Evolutionary conservation across 1,140 invertebrate genomes (phyloP).

Genomic region (Campoletis sonorensis): DNA sequence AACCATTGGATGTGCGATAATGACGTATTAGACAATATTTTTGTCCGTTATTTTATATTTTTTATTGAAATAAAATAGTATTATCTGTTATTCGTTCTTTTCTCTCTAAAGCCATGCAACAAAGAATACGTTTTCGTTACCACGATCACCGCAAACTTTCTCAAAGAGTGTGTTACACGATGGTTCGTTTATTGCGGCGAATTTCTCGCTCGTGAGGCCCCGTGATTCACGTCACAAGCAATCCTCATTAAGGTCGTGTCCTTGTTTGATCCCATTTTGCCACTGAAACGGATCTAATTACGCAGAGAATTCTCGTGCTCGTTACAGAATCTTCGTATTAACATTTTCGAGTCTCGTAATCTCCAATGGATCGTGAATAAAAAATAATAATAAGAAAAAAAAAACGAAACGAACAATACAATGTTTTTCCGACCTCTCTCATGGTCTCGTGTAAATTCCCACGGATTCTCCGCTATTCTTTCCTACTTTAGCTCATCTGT

Average conservation of each 20-base stretch:
- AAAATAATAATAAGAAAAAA: constrained; percentile 31
- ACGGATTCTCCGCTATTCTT: constrained; percentile 47
- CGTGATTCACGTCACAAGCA: constrained; percentile 34
- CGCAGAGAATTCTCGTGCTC: constrained; percentile 26
- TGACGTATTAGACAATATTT: constrained; percentile 33
- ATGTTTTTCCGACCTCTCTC: constrained; percentile 44
- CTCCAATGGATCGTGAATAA: constrained; percentile 43
- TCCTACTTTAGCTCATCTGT: constrained; percentile 10
- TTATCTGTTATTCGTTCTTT: neutral
- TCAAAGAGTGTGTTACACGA: constrained; percentile 5
- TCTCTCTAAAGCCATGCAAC: neutral
- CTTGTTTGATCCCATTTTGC: constrained; percentile 69
- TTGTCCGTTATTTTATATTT: constrained; percentile 3
- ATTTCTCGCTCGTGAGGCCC: neutral
- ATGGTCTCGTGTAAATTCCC: constrained; percentile 34
- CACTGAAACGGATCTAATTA: constrained; percentile 69
- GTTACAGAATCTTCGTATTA: constrained; percentile 44
- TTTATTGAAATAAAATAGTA: constrained; percentile 29
- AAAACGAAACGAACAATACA: constrained; percentile 45
- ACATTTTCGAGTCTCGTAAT: constrained; percentile 45
- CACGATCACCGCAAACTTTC: constrained; percentile 1
- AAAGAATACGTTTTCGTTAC: neutral
- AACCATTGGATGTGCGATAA: constrained; percentile 35
- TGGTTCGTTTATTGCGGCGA: neutral
- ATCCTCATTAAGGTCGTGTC: constrained; percentile 72